Percentiles rank a stretch among this genome's conserved stretches.
Conservation (phyloP, 2,888 invertebrate genomes). For the Amiota communis region DNA sequence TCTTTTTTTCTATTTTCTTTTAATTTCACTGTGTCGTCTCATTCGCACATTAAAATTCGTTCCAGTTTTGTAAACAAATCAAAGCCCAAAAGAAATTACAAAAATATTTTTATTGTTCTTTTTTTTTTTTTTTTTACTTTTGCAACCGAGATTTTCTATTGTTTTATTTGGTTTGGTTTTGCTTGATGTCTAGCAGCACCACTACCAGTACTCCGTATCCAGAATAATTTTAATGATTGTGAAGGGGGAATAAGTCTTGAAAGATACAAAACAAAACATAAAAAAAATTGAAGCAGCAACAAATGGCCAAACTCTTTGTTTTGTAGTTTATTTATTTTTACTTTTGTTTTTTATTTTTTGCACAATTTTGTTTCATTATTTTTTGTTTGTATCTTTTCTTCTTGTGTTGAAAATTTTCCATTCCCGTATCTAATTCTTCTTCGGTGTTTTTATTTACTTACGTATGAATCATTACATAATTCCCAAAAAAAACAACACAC, state of each 20-base stretch:
- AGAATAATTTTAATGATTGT: no score
- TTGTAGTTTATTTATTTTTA: constrained; percentile 38
- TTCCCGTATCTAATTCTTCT: constrained; percentile 29
- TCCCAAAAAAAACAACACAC: no score
- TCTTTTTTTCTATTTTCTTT: constrained; percentile 19
- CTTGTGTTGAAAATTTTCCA: constrained; percentile 54
- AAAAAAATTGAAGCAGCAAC: neutral
- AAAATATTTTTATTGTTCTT: constrained; percentile 49
- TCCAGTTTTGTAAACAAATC: constrained; percentile 61
- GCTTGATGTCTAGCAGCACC: neutral
- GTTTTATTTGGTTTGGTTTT: constrained; percentile 10
- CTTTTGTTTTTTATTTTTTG: constrained; percentile 18
- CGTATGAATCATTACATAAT: no score
- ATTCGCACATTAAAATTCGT: neutral
- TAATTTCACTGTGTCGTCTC: neutral
- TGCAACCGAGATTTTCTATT: constrained; percentile 47
- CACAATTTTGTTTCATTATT: constrained; percentile 11
- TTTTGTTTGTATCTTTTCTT: constrained; percentile 16
- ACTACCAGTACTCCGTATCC: no score
- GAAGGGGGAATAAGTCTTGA: no score
- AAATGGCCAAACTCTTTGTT: no score
- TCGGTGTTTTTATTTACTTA: neutral
- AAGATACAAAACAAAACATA: neutral
- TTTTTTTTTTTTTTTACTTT: no score
- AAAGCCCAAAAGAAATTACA: constrained; percentile 64